Conservation (phyloP, 2,113 vertebrate genomes). For the Henicopernis longicauda region DNA sequence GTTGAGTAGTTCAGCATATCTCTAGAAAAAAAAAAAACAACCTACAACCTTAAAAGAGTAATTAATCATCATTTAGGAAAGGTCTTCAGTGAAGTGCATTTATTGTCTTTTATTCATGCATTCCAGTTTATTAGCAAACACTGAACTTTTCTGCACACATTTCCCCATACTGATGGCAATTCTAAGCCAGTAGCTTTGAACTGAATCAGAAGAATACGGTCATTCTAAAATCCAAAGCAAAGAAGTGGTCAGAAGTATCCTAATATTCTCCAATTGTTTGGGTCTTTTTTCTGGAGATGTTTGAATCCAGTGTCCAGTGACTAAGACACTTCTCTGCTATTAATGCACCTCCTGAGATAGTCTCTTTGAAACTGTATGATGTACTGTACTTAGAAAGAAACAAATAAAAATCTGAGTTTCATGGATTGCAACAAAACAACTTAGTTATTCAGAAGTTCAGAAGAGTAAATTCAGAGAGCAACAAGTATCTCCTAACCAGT, state of each 20-base stretch:
- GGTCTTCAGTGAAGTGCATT: background rate
- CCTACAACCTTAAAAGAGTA: slow-evolving; percentile 23
- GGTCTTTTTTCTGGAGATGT: background rate
- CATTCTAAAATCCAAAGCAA: background rate
- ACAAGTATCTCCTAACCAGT: background rate
- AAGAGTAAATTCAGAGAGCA: background rate
- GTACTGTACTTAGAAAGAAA: background rate
- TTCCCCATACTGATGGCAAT: background rate
- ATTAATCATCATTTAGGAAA: slow-evolving; percentile 66
- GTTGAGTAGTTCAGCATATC: slow-evolving; percentile 33
- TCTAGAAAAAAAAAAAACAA: slow-evolving; percentile 28
- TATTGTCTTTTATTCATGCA: background rate
- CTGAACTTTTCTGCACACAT: background rate
- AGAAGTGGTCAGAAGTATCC: background rate
- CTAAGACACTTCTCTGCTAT: background rate
- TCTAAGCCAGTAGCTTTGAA: background rate
- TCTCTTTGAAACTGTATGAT: background rate
- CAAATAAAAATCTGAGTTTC: background rate
- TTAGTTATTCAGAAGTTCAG: background rate
- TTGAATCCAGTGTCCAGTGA: background rate
- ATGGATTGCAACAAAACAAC: background rate
- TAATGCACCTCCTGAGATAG: background rate
- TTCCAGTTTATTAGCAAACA: background rate
- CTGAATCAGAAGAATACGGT: background rate
- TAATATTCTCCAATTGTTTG: background rate